phyloP scores from a whole-genome alignment of 2,113 vertebrate genomes.

The Accipiter virgatus region DNA sequence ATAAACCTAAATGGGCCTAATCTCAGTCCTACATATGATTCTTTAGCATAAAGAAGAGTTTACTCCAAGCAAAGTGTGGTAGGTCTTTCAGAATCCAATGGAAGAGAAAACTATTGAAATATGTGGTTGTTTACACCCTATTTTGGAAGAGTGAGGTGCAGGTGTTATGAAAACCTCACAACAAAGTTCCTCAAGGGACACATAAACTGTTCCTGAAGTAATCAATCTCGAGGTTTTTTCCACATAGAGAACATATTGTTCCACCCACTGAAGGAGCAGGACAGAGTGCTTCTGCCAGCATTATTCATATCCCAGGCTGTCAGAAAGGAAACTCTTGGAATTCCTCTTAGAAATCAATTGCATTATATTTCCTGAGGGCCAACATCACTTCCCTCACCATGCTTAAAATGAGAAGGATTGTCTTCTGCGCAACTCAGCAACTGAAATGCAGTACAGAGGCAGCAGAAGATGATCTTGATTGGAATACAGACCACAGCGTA shows the following conservation, averaged over 20 bases:
- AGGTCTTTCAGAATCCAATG: background rate
- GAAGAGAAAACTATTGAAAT: background rate
- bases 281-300: constrained; percentile 36
- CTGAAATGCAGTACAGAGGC: background rate
- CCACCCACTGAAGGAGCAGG: constrained; percentile 13
- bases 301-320: constrained; percentile 50
- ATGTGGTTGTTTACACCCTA: background rate
- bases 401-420: background rate
- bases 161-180: constrained; percentile 34
- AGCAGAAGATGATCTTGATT: background rate
- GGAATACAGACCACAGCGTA: background rate
- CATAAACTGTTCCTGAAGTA: constrained; percentile 1
- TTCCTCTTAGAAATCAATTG: constrained; percentile 22
- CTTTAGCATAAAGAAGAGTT: background rate
- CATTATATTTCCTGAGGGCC: background rate
- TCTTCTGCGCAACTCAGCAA: background rate
- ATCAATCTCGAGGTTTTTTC: background rate
- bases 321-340: constrained; percentile 44
- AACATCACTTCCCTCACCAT: background rate
- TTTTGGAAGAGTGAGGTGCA: background rate
- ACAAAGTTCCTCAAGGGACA: constrained; percentile 5
- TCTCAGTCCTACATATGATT: background rate
- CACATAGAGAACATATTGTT: constrained; percentile 51
- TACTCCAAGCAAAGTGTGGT: background rate
- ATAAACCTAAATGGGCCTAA: background rate